These are phyloP conservation scores for Phasianus colchicus DNA, from an alignment of 2,113 vertebrate genomes.

Conservation along the genomic window DNA sequence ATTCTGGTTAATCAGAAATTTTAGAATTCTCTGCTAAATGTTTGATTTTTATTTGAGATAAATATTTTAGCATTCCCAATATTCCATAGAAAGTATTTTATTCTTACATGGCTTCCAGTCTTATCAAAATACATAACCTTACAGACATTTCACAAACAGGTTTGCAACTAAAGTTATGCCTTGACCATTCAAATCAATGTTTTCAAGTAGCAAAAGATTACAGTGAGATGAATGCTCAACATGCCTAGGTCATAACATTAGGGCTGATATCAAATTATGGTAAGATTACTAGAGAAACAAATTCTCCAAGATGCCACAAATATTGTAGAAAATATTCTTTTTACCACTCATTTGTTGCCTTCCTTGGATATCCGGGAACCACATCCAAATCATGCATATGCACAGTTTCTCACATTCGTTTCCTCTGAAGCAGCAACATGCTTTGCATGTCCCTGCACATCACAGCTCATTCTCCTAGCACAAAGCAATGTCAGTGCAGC, in stretches of 20 bases:
- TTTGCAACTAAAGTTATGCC: not conserved
- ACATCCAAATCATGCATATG: fast-evolving
- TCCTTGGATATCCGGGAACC: not conserved
- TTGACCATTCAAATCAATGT: not conserved
- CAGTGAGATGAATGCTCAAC: not conserved
- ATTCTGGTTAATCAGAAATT: not conserved
- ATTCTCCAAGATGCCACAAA: not conserved
- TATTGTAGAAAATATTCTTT: not conserved
- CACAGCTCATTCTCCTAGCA: not conserved
- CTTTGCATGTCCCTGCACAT: not conserved
- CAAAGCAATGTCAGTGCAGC: not conserved
- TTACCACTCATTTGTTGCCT: not conserved
- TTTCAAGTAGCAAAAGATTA: not conserved
- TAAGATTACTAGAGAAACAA: not conserved
- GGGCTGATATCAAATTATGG: not conserved
- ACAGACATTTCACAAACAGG: not conserved
- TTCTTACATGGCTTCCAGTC: not conserved
- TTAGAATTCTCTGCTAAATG: not conserved
- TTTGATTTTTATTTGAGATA: not conserved
- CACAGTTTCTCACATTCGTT: not conserved
- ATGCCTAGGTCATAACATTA: not conserved
- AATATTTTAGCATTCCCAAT: not conserved
- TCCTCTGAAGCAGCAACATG: not conserved
- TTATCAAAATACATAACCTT: not conserved
- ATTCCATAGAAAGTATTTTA: not conserved